Evolutionary conservation across 2,113 vertebrate genomes (phyloP).

Genomic region (Aix galericulata): DNA sequence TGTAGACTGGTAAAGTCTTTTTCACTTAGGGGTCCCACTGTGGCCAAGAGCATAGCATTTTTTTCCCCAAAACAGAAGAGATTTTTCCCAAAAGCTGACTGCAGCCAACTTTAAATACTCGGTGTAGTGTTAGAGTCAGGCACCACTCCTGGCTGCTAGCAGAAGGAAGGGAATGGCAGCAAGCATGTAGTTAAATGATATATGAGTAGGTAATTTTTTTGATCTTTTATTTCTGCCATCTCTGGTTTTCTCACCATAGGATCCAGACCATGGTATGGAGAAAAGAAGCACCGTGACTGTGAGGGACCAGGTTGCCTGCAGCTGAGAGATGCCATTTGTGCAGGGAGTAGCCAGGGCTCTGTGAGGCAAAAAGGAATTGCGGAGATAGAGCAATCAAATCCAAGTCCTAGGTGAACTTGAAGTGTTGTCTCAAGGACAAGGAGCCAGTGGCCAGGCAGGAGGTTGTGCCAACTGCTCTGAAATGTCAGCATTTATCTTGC

Average conservation of each 20-base stretch:
- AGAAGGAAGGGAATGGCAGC: not conserved
- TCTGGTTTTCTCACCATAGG: not conserved
- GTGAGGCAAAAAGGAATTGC: not conserved
- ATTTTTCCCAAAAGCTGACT: not conserved
- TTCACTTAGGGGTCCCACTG: not conserved
- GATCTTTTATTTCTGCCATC: not conserved
- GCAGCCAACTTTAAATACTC: not conserved
- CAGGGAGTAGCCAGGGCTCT: not conserved
- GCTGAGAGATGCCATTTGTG: not conserved
- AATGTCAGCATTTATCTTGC: slow-evolving; percentile 15
- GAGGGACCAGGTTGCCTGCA: not conserved
- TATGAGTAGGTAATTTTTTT: not conserved
- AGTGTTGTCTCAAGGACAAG: slow-evolving; percentile 16
- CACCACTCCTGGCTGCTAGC: not conserved
- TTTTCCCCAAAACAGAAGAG: not conserved
- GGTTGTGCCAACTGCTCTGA: not conserved
- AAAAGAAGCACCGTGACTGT: not conserved
- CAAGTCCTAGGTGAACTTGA: not conserved
- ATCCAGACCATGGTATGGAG: not conserved
- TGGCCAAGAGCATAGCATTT: not conserved
- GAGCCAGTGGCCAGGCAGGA: not conserved
- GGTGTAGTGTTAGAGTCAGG: not conserved
- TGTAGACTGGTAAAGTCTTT: not conserved
- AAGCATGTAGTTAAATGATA: not conserved
- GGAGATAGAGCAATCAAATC: not conserved